A percentile compares a stretch with the other conserved stretches of the same genome.
phyloP scores from a whole-genome alignment of 2,113 vertebrate species.

The Aptenodytes forsteri region DNA sequence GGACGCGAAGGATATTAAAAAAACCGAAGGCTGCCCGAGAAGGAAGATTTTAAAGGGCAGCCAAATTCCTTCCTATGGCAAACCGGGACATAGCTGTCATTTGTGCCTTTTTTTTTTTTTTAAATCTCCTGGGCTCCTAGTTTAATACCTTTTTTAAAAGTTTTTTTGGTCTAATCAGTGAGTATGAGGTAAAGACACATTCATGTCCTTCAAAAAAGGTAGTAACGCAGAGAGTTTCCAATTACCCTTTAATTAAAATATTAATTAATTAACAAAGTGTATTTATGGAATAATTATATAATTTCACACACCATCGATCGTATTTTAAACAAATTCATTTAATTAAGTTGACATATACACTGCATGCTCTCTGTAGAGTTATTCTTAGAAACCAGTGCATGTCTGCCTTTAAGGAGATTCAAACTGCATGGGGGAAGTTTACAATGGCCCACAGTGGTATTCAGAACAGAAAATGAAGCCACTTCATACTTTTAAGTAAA shows the following conservation, averaged over 20 bases:
- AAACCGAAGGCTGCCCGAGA: constrained; percentile 19
- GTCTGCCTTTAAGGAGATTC: constrained; percentile 24
- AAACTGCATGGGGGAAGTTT: neutral
- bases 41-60: constrained; percentile 8
- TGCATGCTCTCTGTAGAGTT: constrained; percentile 40
- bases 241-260: constrained; percentile 71
- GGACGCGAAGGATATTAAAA: neutral
- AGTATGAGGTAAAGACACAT: neutral
- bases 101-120: neutral
- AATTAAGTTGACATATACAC: constrained; percentile 60
- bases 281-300: constrained; percentile 73
- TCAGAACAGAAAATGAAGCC: constrained; percentile 10
- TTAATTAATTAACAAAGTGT: constrained; percentile 74
- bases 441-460: neutral
- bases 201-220: constrained; percentile 5
- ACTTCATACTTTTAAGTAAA: constrained; percentile 44
- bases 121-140: neutral
- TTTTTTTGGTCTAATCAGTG: neutral
- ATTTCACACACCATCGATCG: constrained; percentile 64
- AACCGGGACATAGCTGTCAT: neutral
- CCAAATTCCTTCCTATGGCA: neutral
- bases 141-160: neutral
- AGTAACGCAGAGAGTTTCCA: constrained; percentile 46
- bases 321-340: constrained; percentile 69
- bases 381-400: constrained; percentile 6